Conservation (phyloP, 2,888 invertebrate genomes). For the Tiphia femorata region DNA sequence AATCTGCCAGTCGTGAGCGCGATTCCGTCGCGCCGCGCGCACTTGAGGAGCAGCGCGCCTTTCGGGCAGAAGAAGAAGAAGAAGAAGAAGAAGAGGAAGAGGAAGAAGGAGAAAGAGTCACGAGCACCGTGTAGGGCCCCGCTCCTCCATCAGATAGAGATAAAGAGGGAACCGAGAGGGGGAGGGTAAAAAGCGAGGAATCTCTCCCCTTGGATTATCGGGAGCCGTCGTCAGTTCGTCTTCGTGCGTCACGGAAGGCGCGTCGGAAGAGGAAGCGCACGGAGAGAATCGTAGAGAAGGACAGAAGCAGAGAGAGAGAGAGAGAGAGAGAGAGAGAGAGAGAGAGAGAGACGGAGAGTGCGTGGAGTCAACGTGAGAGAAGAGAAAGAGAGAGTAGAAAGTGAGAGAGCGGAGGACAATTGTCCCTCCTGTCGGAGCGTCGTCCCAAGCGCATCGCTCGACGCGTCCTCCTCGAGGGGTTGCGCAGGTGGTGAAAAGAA, state of each 20-base stretch:
- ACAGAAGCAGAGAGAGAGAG: conserved; percentile 7
- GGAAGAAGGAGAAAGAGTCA: not conserved
- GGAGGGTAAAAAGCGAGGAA: not conserved
- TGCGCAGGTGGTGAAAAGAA: no score
- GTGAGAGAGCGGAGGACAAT: no score
- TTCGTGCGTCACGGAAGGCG: conserved; percentile 1
- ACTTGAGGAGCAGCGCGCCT: no score
- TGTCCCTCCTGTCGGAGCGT: no score
- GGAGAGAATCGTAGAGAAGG: not conserved
- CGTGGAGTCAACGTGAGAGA: no score
- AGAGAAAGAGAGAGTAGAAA: no score
- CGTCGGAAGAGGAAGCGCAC: conserved; percentile 3
- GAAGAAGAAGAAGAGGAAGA: not conserved
- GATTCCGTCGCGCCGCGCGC: no score
- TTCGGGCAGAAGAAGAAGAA: not conserved
- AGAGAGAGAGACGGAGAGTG: not conserved
- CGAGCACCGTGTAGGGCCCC: not conserved
- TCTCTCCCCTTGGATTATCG: not conserved
- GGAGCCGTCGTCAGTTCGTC: not conserved
- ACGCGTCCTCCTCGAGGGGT: no score
- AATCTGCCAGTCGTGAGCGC: no score
- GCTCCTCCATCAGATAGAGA: not conserved
- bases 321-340: conserved; percentile 3
- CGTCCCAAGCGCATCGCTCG: no score
- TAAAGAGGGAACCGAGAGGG: not conserved